Evolutionary conservation across 2,113 vertebrate genomes (phyloP).

Genomic region (Sinosuthora webbiana): DNA sequence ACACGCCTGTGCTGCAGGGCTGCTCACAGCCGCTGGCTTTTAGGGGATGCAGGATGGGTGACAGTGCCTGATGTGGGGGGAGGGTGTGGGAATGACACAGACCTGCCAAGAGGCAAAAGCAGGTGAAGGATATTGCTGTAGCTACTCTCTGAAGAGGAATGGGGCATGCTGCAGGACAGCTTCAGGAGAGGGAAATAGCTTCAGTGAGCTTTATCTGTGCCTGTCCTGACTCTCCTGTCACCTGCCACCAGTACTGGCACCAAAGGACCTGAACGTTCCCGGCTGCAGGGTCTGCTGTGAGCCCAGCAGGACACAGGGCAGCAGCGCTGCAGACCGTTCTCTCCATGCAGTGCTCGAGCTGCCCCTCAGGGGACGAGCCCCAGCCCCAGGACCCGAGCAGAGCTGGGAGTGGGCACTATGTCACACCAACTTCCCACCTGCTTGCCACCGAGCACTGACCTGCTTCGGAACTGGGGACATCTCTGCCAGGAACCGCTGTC

Average conservation of each 20-base stretch:
- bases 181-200: not conserved
- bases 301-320: not conserved
- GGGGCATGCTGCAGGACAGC: not conserved
- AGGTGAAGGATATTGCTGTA: not conserved
- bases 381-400: not conserved
- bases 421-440: accelerated
- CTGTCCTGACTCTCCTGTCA: not conserved
- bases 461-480: not conserved
- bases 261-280: not conserved
- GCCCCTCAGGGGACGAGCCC: not conserved
- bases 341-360: not conserved
- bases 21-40: not conserved
- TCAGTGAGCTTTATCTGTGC: not conserved
- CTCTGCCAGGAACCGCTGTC: accelerated
- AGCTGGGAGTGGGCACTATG: accelerated
- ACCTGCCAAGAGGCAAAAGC: not conserved
- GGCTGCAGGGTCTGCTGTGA: not conserved
- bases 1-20: accelerated
- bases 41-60: not conserved
- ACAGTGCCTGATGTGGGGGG: not conserved
- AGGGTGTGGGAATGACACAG: not conserved
- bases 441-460: accelerated
- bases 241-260: accelerated
- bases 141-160: not conserved
- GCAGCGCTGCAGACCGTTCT: not conserved